Percentiles rank a stretch among this genome's conserved stretches.
These are phyloP conservation scores for Anabacerthia variegaticeps DNA, from an alignment of 2,797 vertebrate genomes.

Conservation along the genomic window DNA sequence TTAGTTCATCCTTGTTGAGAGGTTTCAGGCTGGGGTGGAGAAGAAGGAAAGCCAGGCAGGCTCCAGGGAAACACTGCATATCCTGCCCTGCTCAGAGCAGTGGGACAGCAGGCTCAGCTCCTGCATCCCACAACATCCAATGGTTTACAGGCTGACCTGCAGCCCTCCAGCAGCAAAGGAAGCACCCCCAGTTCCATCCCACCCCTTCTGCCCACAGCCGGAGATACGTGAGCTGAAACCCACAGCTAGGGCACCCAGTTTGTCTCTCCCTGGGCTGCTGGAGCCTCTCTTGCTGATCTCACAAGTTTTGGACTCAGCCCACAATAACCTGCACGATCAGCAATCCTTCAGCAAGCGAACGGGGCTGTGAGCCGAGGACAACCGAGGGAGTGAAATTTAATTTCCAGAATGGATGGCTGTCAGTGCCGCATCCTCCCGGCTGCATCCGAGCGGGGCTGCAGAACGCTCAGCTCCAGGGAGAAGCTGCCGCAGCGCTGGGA, in stretches of 20 bases:
- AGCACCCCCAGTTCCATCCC: background rate
- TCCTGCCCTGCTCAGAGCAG: background rate
- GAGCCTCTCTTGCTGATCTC: background rate
- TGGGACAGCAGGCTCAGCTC: background rate
- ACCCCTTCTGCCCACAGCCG: background rate
- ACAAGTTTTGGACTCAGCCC: background rate
- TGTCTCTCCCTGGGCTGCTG: rapidly evolving
- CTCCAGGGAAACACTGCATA: background rate
- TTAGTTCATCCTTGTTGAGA: background rate
- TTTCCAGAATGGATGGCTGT: slow-evolving; percentile 22
- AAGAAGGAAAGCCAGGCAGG: background rate
- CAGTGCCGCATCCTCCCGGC: rapidly evolving
- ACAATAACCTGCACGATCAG: background rate
- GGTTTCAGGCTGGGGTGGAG: background rate
- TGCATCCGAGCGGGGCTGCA: background rate
- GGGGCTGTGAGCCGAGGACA: background rate
- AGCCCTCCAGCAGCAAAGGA: background rate
- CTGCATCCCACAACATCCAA: background rate
- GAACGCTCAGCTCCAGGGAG: rapidly evolving
- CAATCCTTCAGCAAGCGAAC: background rate
- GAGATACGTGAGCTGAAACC: background rate
- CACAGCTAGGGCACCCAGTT: background rate
- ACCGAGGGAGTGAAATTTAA: background rate
- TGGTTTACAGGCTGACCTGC: background rate
- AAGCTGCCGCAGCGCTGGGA: rapidly evolving